Base-by-base conservation (phyloP, 2,113 vertebrate genomes). In the Phylloscopus whistleri region DNA sequence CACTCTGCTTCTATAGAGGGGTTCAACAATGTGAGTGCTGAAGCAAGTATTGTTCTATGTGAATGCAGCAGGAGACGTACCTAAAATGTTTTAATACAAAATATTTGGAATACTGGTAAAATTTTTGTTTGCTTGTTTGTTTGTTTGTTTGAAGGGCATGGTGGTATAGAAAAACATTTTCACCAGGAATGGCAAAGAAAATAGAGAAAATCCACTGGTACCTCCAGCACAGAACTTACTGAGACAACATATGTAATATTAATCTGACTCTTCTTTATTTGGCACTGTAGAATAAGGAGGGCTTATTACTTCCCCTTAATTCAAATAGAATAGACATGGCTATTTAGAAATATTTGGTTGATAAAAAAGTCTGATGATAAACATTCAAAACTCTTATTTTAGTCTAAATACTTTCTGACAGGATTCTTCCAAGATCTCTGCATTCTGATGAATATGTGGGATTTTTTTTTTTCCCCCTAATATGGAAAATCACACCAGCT, bases 361-460 rank as follows among this genome's bases (percentile, higher is more conserved):
- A 74, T 48, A 58, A 62, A 85, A 43, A 58, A 2, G 11, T n/a
- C 20, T 27, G 9, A 13, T 56, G 13, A 19, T 41, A 21, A 83
- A 30, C 49, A n/a, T 18, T 55, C 13, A 83, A 23, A 89, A 70
- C 13, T 43, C 70, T 76, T 53, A 39, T 35, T 66, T 91, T 35
- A 70, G 43, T 23, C 10, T 15, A 44, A 91, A 72, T 53, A 53
- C 16, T 63, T 75, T 55, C 19, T 51, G 20, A 58, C 18, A 51
- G 30, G 30, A 87, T 55, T 68, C 44, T 73, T 69, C 49, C 39
- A 52, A 64, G 16, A 56, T 16, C 16, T 93, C n/a, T 66, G 49
- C 58, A 9, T 39, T 84, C 64, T 74, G 59, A 52, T 0, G 0
- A 48, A 53, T 9, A 22, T 0, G 3, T 30, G 31, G 23, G 12